Base-by-base conservation (phyloP, 2,888 invertebrate genomes). In the Coronaproctus castanopsis region DNA sequence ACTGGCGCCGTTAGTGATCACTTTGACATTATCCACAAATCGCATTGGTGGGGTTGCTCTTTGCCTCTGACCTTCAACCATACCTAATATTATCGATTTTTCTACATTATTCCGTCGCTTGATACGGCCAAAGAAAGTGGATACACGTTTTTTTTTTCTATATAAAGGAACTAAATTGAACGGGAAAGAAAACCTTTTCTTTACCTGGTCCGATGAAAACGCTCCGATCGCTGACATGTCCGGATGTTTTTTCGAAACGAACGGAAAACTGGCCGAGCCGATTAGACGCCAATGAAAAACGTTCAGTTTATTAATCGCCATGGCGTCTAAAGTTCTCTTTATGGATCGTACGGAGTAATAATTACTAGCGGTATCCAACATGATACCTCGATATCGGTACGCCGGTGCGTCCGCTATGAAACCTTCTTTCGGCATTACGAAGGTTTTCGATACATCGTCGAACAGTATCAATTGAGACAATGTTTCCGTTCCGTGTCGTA, bases 201-300 rank as follows among this genome's bases (percentile, higher is more conserved):
- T 54, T 52, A 74, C 79, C 73, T 88, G 83, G 1, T 78, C 76
- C 53, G 83, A 79, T 0, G 83, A 77, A 68, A 87, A 86, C 3
- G 92, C 86, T 1, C 96, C 95, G 20, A 82, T 77, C 65, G 79
- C 79, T 2, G 82, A 75, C 14, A 90, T 71, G 54, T 83, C 75
- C 0, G 88, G 88, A 63, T 78, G 78, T n/a, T 80, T 79, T 67
- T 77, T 78, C 0, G 86, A 80, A 60, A 84, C 83, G 67, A 90
- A 84, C 0, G 96, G 95, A 70, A 95, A 96, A 66, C 93, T 92
- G 64, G 93, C 92, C 20, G 87, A 85, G 72, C 96, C 96, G 0
- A 87, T 88, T 57, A 90, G 85, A 68, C 90, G 88, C 93, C 93
- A 95, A 69, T 96, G 95, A 74, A 96, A 86, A 0, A 87, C 85